Conservation (phyloP, 2,888 invertebrate genomes). For the Hydroisotoma schaefferi region DNA sequence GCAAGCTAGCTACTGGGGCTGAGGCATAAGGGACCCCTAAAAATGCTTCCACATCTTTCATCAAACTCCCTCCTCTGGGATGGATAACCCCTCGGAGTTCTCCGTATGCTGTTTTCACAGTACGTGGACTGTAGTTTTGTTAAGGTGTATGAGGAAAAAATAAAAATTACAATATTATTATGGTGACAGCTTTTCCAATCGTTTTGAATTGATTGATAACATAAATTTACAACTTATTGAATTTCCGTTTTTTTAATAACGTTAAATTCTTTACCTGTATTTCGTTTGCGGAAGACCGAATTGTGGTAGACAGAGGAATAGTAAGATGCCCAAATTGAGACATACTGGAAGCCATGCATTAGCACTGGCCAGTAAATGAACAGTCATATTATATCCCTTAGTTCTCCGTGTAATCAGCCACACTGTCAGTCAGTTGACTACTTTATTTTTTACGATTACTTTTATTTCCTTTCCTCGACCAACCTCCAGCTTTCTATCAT, state of each 20-base stretch:
- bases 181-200: neutral
- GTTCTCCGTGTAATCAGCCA: neutral
- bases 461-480: neutral
- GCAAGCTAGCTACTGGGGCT: conserved; percentile 78
- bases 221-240: neutral
- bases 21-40: conserved; percentile 81
- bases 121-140: conserved; percentile 31
- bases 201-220: neutral
- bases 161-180: no score
- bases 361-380: conserved; percentile 34
- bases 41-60: conserved; percentile 47
- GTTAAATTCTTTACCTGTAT: conserved; percentile 40
- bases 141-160: neutral
- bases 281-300: conserved; percentile 48
- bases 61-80: conserved; percentile 43
- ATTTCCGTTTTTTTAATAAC: neutral
- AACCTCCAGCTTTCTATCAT: neutral
- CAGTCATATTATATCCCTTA: conserved; percentile 1
- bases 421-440: neutral
- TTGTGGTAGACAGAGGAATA: conserved; percentile 44
- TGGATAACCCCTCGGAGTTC: conserved; percentile 47
- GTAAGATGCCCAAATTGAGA: conserved; percentile 44
- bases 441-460: neutral
- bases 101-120: conserved; percentile 48
- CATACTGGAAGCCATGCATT: conserved; percentile 46